A percentile compares a stretch with the other conserved stretches of the same genome.
phyloP scores from a whole-genome alignment of 1,140 invertebrate species.

The Idris sp. region DNA sequence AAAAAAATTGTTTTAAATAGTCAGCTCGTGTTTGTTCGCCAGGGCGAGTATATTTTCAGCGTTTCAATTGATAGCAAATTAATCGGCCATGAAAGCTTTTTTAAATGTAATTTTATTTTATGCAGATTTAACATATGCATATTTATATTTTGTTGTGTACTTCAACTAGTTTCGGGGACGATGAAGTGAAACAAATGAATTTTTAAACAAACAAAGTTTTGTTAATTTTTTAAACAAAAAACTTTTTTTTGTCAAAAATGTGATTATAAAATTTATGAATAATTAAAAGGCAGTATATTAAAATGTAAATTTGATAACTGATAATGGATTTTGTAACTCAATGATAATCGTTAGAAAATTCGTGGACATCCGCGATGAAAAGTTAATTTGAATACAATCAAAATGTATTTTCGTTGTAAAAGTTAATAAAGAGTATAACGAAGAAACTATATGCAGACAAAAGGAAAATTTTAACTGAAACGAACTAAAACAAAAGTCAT shows the following conservation, averaged over 20 bases:
- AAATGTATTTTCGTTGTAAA: slow-evolving; percentile 1
- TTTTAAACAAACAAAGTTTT: too few species aligned
- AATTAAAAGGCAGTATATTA: neutral
- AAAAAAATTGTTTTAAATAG: slow-evolving; percentile 54
- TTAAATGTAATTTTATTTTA: slow-evolving; percentile 37
- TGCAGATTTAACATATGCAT: slow-evolving; percentile 22
- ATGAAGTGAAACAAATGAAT: too few species aligned
- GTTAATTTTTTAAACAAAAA: too few species aligned
- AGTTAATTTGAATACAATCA: slow-evolving; percentile 24
- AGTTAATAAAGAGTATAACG: too few species aligned
- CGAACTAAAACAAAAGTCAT: slow-evolving; percentile 7
- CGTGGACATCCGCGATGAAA: slow-evolving; percentile 9
- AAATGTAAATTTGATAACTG: neutral
- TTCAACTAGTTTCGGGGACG: slow-evolving; percentile 14
- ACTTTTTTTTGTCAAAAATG: too few species aligned
- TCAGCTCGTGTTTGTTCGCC: slow-evolving; percentile 28
- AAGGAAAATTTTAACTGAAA: slow-evolving; percentile 6
- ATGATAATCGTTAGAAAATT: neutral
- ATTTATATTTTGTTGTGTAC: slow-evolving; percentile 18
- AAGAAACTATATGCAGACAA: slow-evolving; percentile 3
- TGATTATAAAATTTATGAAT: too few species aligned
- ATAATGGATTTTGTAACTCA: slow-evolving; percentile 11
- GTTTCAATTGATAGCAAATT: slow-evolving; percentile 36
- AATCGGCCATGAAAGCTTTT: slow-evolving; percentile 23
- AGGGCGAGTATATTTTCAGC: slow-evolving; percentile 31